Evolutionary conservation across 2,113 vertebrate genomes (phyloP).

Genomic region (Microcebus lehilahytsara): DNA sequence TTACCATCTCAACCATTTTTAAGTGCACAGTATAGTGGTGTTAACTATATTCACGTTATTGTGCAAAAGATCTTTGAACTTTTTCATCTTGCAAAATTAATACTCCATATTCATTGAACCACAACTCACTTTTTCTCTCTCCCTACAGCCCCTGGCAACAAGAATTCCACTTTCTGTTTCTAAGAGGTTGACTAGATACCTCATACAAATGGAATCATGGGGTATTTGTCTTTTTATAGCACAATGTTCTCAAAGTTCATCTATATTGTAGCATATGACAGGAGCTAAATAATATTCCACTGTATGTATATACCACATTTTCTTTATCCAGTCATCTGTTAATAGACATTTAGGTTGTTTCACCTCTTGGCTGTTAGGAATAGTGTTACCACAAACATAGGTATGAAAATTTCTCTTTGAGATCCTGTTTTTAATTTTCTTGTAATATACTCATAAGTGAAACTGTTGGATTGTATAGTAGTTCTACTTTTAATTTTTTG

Average conservation of each 20-base stretch:
- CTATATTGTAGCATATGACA: neutral
- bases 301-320: neutral
- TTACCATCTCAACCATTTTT: neutral
- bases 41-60: neutral
- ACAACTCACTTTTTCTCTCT: neutral
- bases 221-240: neutral
- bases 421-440: neutral
- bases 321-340: neutral
- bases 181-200: neutral
- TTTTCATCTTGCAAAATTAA: neutral
- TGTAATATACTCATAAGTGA: neutral
- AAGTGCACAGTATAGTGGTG: neutral
- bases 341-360: neutral
- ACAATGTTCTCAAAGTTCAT: neutral
- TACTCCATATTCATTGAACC: neutral
- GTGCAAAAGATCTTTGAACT: neutral
- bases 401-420: neutral
- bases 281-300: neutral
- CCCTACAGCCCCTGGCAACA: rapidly evolving
- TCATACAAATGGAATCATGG: neutral
- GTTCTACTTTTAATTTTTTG: neutral
- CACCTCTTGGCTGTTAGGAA: neutral
- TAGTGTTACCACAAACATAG: neutral
- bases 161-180: neutral
- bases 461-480: neutral